Conservation (phyloP, 2,797 vertebrate genomes). For the Leptodactylus fallax region DNA sequence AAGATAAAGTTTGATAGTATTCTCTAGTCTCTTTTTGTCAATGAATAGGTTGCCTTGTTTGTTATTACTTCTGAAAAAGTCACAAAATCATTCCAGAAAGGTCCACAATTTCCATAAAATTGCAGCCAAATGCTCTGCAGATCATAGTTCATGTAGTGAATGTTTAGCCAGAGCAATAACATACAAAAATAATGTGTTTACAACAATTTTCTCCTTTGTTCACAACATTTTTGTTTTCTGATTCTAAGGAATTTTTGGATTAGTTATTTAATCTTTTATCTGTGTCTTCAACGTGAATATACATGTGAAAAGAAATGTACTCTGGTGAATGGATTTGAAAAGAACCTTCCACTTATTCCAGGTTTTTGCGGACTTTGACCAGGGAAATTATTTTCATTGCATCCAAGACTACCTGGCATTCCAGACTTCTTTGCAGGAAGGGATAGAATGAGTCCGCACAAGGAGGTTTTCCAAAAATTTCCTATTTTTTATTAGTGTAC, state of each 20-base stretch:
- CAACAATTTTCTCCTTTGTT: neutral
- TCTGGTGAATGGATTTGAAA: neutral
- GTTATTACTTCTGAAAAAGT: neutral
- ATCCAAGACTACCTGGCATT: too few species aligned
- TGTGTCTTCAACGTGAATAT: neutral
- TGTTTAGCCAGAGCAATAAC: constrained; percentile 15
- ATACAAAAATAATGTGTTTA: neutral
- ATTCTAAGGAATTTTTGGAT: neutral
- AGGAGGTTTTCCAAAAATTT: neutral
- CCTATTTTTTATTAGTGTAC: neutral
- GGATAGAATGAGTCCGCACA: neutral
- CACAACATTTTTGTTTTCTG: neutral
- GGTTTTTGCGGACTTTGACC: neutral
- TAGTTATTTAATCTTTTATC: neutral
- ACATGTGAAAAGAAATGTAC: neutral
- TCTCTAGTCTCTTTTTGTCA: neutral
- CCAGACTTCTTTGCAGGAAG: too few species aligned
- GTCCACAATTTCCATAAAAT: neutral
- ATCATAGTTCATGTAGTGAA: constrained; percentile 31
- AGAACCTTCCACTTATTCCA: neutral
- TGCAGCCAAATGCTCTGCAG: neutral
- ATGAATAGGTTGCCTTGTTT: neutral
- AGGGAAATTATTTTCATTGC: too few species aligned
- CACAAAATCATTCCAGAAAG: neutral
- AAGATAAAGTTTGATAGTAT: neutral